Evolutionary conservation across 2,113 vertebrate species (phyloP).

Genomic region (Calidris pugnax): DNA sequence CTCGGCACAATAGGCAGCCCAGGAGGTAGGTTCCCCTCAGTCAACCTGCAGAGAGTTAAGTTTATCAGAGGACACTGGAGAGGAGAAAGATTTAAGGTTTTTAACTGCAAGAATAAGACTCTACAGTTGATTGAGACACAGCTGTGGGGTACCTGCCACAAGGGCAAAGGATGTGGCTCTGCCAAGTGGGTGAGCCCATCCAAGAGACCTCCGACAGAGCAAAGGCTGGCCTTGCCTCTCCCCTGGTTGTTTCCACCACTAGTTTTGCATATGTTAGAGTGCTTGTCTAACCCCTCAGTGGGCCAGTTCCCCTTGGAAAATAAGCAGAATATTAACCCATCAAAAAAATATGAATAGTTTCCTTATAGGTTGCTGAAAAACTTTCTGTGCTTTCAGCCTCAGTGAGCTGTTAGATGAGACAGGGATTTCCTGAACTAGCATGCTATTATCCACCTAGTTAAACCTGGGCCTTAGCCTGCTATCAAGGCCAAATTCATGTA

Average conservation of each 20-base stretch:
- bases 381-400: neutral
- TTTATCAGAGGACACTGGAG: neutral
- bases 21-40: neutral
- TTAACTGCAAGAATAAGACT: neutral
- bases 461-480: neutral
- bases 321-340: neutral
- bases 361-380: neutral
- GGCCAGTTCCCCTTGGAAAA: neutral
- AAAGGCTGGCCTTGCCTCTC: neutral
- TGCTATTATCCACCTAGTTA: neutral
- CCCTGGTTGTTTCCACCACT: neutral
- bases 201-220: neutral
- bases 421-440: neutral
- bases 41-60: neutral
- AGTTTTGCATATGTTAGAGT: neutral
- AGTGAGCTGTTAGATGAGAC: neutral
- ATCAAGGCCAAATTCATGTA: neutral
- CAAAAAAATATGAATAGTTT: neutral
- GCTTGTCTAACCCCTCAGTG: neutral
- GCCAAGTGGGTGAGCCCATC: neutral
- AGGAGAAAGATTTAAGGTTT: neutral
- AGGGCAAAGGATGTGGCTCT: neutral
- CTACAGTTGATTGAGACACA: neutral
- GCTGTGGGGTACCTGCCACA: neutral
- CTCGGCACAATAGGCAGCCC: neutral